These are phyloP conservation scores for Dicentrarchus labrax DNA, from an alignment of 2,113 vertebrate genomes.

Conservation along the genomic window DNA sequence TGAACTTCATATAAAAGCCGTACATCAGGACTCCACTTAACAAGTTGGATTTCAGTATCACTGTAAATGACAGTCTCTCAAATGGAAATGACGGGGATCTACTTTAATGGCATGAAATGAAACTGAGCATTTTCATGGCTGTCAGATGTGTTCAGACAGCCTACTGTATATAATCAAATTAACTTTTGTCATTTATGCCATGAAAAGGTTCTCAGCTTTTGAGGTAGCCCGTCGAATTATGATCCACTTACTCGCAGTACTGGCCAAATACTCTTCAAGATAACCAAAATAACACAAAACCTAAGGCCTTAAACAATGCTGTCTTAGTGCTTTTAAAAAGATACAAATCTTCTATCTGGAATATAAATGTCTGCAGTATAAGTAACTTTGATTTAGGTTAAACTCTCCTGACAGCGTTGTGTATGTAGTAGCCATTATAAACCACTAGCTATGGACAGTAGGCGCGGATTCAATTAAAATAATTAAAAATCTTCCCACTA, in stretches of 20 bases:
- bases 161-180: neutral
- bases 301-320: neutral
- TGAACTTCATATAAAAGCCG: constrained; percentile 10
- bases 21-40: constrained; percentile 24
- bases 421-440: neutral
- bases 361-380: neutral
- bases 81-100: constrained; percentile 48
- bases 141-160: constrained; percentile 34
- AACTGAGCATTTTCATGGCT: constrained; percentile 53
- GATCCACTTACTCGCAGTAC: neutral
- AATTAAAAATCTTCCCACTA: neutral
- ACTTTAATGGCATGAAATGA: constrained; percentile 30
- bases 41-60: neutral
- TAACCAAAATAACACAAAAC: neutral
- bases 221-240: neutral
- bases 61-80: constrained; percentile 34
- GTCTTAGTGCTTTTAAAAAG: neutral
- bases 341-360: neutral
- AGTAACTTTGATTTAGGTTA: neutral
- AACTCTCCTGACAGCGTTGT: neutral
- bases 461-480: neutral
- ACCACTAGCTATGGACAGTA: neutral
- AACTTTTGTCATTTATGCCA: neutral
- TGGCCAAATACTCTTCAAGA: neutral
- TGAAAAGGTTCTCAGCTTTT: neutral